Conservation (phyloP, 2,797 vertebrate species). For the Phrynocephalus vlangalii region DNA sequence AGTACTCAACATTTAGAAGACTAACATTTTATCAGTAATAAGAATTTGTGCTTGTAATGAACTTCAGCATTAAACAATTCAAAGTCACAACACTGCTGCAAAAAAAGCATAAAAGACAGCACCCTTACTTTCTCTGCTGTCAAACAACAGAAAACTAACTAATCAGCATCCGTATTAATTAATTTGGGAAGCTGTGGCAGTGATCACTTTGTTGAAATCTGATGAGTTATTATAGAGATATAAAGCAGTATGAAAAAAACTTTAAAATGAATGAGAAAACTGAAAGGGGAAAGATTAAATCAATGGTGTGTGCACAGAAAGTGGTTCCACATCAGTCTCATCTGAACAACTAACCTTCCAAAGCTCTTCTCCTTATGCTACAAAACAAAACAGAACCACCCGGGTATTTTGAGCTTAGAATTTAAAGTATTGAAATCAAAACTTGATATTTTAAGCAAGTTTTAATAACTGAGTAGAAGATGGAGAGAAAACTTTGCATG, state of each 20-base stretch:
- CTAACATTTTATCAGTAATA: not conserved
- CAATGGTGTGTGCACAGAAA: not conserved
- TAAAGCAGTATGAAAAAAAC: not conserved
- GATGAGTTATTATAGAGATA: constrained; percentile 8
- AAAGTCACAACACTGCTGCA: not conserved
- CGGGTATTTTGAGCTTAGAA: constrained; percentile 4
- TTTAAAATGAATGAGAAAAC: constrained; percentile 22
- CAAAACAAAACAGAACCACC: not conserved
- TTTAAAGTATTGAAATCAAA: not conserved
- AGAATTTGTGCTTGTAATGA: constrained; percentile 11
- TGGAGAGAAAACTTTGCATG: not conserved
- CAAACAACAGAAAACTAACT: constrained; percentile 12
- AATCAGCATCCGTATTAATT: constrained; percentile 30
- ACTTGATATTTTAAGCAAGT: not conserved
- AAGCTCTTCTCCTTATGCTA: not conserved
- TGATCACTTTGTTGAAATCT: not conserved
- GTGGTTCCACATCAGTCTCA: constrained; percentile 7
- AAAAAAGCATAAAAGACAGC: not conserved
- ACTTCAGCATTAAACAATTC: constrained; percentile 11
- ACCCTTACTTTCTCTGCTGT: not conserved
- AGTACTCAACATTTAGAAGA: not conserved
- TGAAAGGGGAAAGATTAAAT: constrained; percentile 23
- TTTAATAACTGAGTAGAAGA: not conserved
- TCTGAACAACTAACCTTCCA: constrained; percentile 22
- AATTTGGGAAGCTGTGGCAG: constrained; percentile 27